Evolutionary conservation across 1,140 invertebrate species (phyloP).

Genomic region (Anastrepha ludens): DNA sequence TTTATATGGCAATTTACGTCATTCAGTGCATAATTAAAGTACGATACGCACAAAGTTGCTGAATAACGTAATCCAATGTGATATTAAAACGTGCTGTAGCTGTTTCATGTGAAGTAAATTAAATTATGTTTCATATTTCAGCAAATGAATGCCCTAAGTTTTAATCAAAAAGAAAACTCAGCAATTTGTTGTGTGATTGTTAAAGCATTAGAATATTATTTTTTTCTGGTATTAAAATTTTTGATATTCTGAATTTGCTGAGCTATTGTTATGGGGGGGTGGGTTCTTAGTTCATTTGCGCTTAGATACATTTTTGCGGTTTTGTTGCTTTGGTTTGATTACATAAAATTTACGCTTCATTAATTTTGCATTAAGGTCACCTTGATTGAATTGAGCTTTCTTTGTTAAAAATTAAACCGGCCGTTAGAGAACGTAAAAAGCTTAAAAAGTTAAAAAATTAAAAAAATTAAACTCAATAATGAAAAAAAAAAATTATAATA

Average conservation of each 20-base stretch:
- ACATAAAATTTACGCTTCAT: conserved; percentile 17
- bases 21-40: too few relatives aligned
- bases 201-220: too few relatives aligned
- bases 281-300: not conserved
- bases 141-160: too few relatives aligned
- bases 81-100: too few relatives aligned
- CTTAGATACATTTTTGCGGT: not conserved
- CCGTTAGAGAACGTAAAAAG: conserved; percentile 35
- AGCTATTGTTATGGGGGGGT: not conserved
- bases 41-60: too few relatives aligned
- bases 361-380: not conserved
- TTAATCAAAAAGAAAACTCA: too few relatives aligned
- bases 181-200: too few relatives aligned
- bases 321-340: not conserved
- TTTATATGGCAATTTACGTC: too few relatives aligned
- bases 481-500: not conserved
- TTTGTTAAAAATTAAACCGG: conserved; percentile 45
- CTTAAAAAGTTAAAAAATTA: conserved; percentile 19
- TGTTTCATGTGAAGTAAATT: too few relatives aligned
- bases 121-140: too few relatives aligned
- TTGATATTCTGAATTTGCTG: not conserved
- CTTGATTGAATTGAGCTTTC: not conserved
- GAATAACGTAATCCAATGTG: too few relatives aligned
- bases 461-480: conserved; percentile 13
- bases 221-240: too few relatives aligned